Evolutionary conservation across 2,113 vertebrate species (phyloP), one percentile per base, ranked within the genome.

Genomic region (Cygnus atratus): DNA sequence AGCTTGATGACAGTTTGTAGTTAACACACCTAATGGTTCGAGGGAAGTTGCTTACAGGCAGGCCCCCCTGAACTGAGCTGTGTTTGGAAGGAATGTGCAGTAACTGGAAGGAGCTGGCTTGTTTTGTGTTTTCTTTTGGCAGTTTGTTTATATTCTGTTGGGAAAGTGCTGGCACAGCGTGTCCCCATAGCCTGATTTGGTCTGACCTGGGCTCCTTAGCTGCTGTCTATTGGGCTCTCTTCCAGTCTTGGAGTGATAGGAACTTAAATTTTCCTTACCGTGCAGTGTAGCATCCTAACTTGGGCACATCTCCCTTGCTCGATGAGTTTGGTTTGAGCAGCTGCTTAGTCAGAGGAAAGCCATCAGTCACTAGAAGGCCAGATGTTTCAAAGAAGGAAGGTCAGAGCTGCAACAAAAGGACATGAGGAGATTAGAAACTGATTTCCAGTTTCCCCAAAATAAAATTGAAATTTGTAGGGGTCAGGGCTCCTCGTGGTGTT

Each of bases 101-200:
- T 88, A 88, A 95, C 65, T 86, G 58, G 88, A 95, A 88, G 76
- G 76, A 92, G 52, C 54, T 78, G 86, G 44, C 70, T 92, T 57
- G 37, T 54, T 85, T 87, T 57, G 65, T 58, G 48, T 65, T 87
- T 59, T 73, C 44, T 74, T 92, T 82, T 84, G 79, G 35, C 33
- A 61, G 48, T 68, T 88, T 87, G 48, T 68, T 88, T 87, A 8
- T 92, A 44, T 93, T 88, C 84, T 29, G 26, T 15, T 75, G 58
- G 57, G 39, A 54, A 92, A 61, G 26, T 68, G 63, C 76, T 95
- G 85, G 63, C 79, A 54, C 12, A 4, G 3, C 5, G 0, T 88
- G 0, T 90, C 13, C 4, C 35, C 11, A 11, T 4, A 31, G 79
- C 76, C 57, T 90, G 33, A 84, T 78, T 90, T 5, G 2, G 26